Base-by-base conservation (phyloP, 2,113 vertebrate species). In the Cebidichthys violaceus region DNA sequence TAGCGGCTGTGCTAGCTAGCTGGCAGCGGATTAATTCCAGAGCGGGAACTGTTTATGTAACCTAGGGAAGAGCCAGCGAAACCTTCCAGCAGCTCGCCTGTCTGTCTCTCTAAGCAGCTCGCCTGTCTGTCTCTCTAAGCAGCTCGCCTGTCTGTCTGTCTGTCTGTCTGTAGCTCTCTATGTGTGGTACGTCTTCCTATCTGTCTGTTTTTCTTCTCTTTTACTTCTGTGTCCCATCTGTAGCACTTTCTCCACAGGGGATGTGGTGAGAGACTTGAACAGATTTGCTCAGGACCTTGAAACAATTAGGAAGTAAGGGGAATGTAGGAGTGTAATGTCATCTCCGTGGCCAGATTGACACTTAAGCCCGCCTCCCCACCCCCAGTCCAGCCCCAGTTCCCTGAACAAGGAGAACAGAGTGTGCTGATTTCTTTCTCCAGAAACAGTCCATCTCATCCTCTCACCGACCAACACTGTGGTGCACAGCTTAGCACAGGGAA, bases 1-100 rank as follows among this genome's bases (percentile, higher is more conserved):
- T 86, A 68, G 78, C 41, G 69, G 81, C 83, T 84, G 74, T 68
- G 79, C 88, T 87, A 60, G 81, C 84, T 83, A 33, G 68, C 84
- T 85, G 82, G 72, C 81, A 68, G 81, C 78, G 92, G 91, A 93
- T 91, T 85, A 88, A 88, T 31, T 89, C 87, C 85, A 92, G 90
- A 89, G 86, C 87, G 67, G 79, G 81, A 88, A 86, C 83, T 89
- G 89, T 92, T 93, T 93, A 90, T 90, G 88, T 92, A 93, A 93
- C 90, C 79, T 89, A 88, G 84, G 83, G 73, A 90, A 83, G 74
- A 86, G 90, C 83, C 90, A 91, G 88, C 24, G 75, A 79, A 66
- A 71, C 82, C 86, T 84, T 86, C 82, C 83, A 85, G 88, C 79
- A 83, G 73, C 61, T 75, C 22, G 72, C 67, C 85, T 84, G 84